Conservation (phyloP, 1,140 invertebrate species). For the Amyelois transitella region DNA sequence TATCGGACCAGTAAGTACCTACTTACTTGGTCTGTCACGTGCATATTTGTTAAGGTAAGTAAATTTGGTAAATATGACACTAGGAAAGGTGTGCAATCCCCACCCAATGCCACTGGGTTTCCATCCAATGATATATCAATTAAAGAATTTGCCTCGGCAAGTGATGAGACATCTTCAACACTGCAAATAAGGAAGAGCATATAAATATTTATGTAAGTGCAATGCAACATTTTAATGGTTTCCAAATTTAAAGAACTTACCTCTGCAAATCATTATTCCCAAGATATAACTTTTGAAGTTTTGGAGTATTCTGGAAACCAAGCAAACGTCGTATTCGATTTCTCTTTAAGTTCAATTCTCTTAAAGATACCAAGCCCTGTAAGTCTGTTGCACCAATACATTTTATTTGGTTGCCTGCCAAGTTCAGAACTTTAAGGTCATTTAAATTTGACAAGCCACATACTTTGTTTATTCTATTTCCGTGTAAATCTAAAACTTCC, state of each 20-base stretch:
- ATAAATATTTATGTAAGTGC: too few species aligned
- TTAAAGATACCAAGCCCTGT: conserved; percentile 82
- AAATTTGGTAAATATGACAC: conserved; percentile 85
- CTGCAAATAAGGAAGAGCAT: conserved; percentile 65
- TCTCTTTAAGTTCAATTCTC: conserved; percentile 90
- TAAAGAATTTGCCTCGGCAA: conserved; percentile 82
- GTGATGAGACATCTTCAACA: conserved; percentile 86
- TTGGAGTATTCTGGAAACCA: conserved; percentile 87
- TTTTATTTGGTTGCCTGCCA: conserved; percentile 91
- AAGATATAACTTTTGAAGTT: conserved; percentile 87
- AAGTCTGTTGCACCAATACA: conserved; percentile 83
- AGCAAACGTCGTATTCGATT: conserved; percentile 87
- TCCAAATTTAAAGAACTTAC: conserved; percentile 55
- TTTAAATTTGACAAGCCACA: conserved; percentile 75
- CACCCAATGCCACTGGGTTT: conserved; percentile 85
- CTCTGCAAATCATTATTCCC: conserved; percentile 90
- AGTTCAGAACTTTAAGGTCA: conserved; percentile 91
- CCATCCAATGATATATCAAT: conserved; percentile 90
- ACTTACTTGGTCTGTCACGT: conserved; percentile 81
- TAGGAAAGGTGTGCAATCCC: conserved; percentile 85
- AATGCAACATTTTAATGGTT: conserved; percentile 8
- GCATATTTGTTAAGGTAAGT: conserved; percentile 81
- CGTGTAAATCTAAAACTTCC: conserved; percentile 93
- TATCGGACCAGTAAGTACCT: too few species aligned
- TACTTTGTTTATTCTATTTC: conserved; percentile 85